Evolutionary conservation across 64 coral and sea anemone species (phyloP), one percentile per base, ranked within the genome.

Genomic region (Astreopora myriophthalma): DNA sequence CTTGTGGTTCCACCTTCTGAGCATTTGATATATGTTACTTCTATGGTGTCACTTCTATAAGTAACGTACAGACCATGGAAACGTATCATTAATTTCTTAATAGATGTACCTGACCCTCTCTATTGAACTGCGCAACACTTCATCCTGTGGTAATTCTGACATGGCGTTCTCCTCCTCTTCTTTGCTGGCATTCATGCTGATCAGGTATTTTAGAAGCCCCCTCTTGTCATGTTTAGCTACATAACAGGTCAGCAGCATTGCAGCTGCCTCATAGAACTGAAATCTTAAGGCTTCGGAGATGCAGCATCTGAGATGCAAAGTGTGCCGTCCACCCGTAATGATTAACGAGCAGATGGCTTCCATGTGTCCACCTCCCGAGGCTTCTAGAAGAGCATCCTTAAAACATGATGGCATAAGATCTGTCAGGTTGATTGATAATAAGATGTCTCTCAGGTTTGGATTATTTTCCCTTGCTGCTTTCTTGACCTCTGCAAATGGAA

Each of bases 201-300:
- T 23, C n/a, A 96, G 60, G 36, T 90, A 93, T 69, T 55, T 85
- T 10, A 96, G 64, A 64, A 96, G 35, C 68, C 77, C 71, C 19
- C 82, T 79, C 8, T 86, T 35, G 12, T 85, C 84, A 17, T 86
- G 49, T 27, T 92, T 69, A 32, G 95, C 88, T 1, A 88, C 95
- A 88, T 94, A 98, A 30, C 95, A 98, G 4, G 94, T 69, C 1
- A 98, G 72, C 24, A 98, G 46, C 39, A 98, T 84, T 49, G 95
- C 92, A 26, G 91, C 67, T 67, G 92, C 95, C 64, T 98, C 63
- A 34, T 52, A 81, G 79, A 72, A 93, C 25, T 85, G 25, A 29
- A 93, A 90, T 58, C 81, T 44, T 17, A 98, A n/a, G n/a, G 95
- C 78, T 71, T 87, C 80, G 48, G 5, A n/a, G 13, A 98, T 79